Conservation (phyloP, 2,797 vertebrate genomes). For the Urocyon cinereoargenteus region DNA sequence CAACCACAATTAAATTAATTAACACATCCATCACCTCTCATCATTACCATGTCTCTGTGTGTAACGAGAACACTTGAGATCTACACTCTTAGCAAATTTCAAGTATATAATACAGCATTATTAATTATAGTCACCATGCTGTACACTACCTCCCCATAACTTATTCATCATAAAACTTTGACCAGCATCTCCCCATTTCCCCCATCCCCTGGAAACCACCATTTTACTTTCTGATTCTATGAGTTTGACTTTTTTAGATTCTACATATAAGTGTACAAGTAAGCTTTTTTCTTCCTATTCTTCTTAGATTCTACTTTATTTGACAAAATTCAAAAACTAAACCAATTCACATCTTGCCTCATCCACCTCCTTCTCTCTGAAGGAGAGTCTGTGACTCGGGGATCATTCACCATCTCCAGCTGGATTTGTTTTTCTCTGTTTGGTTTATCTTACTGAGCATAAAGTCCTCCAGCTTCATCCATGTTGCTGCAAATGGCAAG, state of each 20-base stretch:
- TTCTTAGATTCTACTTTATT: slow-evolving; percentile 88
- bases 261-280: neutral
- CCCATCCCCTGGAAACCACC: neutral
- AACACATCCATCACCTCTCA: neutral
- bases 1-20: neutral
- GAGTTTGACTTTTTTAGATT: neutral
- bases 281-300: slow-evolving; percentile 32
- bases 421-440: neutral
- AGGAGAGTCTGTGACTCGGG: slow-evolving; percentile 48
- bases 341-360: slow-evolving; percentile 63
- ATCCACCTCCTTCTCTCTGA: slow-evolving; percentile 70
- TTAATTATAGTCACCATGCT: neutral
- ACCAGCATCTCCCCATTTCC: neutral
- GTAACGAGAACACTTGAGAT: neutral
- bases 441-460: neutral
- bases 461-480: neutral
- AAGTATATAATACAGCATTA: neutral
- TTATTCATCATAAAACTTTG: neutral
- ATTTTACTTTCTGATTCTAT: neutral
- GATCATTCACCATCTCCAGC: slow-evolving; percentile 20
- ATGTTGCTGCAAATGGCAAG: neutral
- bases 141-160: neutral
- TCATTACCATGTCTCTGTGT: neutral
- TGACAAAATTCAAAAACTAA: slow-evolving; percentile 87
- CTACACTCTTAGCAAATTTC: neutral